These are phyloP conservation scores for Bellardia pandia DNA, from an alignment of 2,888 invertebrate species.

Conservation along the genomic window DNA sequence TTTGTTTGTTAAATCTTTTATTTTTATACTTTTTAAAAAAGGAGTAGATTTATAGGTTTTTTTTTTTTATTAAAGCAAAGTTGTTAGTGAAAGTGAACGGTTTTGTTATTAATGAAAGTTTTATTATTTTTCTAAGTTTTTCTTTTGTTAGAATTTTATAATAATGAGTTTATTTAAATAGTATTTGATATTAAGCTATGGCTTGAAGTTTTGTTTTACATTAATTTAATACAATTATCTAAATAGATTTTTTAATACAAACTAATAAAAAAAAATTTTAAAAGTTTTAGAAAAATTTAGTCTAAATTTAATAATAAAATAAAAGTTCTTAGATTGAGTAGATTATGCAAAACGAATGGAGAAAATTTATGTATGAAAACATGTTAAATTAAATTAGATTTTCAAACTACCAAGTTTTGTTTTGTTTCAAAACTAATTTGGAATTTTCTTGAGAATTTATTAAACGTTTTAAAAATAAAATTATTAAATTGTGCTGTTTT, in stretches of 20 bases:
- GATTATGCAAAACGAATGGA: too few relatives aligned
- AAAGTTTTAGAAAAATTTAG: too few relatives aligned
- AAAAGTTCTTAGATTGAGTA: too few relatives aligned
- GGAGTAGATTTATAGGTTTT: constrained; percentile 21
- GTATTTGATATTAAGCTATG: constrained; percentile 51
- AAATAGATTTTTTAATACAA: constrained; percentile 4
- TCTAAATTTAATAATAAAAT: too few relatives aligned
- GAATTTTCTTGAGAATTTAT: too few relatives aligned
- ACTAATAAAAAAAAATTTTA: neutral
- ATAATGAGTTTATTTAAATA: constrained; percentile 7
- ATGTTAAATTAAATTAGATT: too few relatives aligned
- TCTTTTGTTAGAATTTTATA: neutral
- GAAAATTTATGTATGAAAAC: too few relatives aligned
- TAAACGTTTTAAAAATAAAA: neutral
- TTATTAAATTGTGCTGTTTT: constrained; percentile 1
- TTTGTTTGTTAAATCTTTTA: neutral
- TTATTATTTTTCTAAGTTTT: constrained; percentile 6
- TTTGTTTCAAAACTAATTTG: too few relatives aligned
- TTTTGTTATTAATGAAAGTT: constrained; percentile 20
- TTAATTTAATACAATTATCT: constrained; percentile 9
- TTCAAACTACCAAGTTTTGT: neutral
- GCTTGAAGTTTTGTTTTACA: constrained; percentile 33
- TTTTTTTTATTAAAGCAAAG: constrained; percentile 49
- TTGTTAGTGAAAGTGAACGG: constrained; percentile 46
- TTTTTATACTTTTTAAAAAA: constrained; percentile 23